These are phyloP conservation scores for Thera obeliscata DNA, from an alignment of 2,888 invertebrate genomes.

Conservation along the genomic window DNA sequence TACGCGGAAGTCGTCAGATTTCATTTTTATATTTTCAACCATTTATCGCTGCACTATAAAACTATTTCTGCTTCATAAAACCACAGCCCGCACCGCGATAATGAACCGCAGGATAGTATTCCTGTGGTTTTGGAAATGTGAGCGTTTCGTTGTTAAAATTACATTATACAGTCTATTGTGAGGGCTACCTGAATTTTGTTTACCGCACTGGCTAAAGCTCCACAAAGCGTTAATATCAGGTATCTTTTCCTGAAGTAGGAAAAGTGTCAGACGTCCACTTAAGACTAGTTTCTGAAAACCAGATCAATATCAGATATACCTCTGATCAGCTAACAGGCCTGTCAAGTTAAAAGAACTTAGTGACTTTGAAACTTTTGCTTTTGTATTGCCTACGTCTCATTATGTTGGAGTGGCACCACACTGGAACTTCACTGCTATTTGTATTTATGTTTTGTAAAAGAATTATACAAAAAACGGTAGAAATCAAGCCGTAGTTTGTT, in stretches of 20 bases:
- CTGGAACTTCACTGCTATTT: too few species aligned
- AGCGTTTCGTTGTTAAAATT: not conserved
- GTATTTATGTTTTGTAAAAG: too few species aligned
- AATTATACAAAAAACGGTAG: too few species aligned
- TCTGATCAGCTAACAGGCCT: too few species aligned
- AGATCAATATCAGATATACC: too few species aligned
- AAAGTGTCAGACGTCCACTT: too few species aligned
- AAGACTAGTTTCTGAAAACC: too few species aligned
- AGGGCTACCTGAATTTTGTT: not conserved
- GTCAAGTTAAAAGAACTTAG: too few species aligned
- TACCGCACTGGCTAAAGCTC: not conserved
- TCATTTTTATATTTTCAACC: conserved; percentile 31
- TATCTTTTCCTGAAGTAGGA: not conserved
- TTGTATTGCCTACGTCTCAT: too few species aligned
- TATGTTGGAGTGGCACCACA: too few species aligned
- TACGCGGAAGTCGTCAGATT: conserved; percentile 34
- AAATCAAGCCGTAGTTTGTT: too few species aligned
- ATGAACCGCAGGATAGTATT: conserved; percentile 9
- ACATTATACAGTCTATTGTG: not conserved
- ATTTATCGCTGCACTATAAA: conserved; percentile 35
- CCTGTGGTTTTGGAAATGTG: not conserved
- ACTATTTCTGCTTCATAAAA: conserved; percentile 35
- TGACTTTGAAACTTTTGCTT: too few species aligned
- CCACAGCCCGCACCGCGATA: conserved; percentile 22
- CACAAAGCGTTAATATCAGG: not conserved